Evolutionary conservation across 2,113 vertebrate genomes (phyloP), one percentile per base, ranked within the genome.

Genomic region (Puntigrus tetrazona): DNA sequence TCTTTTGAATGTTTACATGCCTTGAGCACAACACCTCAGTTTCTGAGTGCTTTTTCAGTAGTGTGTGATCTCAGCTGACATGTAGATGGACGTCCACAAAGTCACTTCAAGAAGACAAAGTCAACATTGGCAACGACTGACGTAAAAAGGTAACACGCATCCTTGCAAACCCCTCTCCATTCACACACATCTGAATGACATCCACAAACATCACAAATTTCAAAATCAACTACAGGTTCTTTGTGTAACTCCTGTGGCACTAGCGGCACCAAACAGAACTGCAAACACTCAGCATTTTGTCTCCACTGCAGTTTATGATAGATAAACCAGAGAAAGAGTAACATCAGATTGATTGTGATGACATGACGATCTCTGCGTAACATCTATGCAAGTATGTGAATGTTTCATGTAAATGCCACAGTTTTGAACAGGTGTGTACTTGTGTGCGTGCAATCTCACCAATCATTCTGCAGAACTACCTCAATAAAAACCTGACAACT

Each of bases 1-100:
- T 81, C 41, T 52, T 29, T 45, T 41, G 14, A 79, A 45, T 45
- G 57, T 65, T 80, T 47, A 80, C 78, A 67, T 67, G 59, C 59
- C 38, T 47, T 47, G 9, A 22, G 57, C 57, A 65, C 25, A 80
- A 45, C 36, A 20, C 25, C 72, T 20, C 25, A 25, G 72, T 74
- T 45, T 27, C 4, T 11, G 8, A 63, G 25, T 11, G 77, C n/a
- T 8, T 43, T 36, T 31, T 50, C 72, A 74, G 13, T 50, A 29
- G 7, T 29, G 77, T 79, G 77, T 29, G 25, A 78, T 31, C 47
- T 78, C 31, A 22, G 57, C 75, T 57, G 75, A 63, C 78, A 65
- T 43, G 57, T 10, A 65, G 57, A 80, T 47, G 25, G 57, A 80
- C 1, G 57, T 22, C 78, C 36, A 11, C 52, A 52, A 34, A 67